Percentiles rank a stretch among this genome's conserved stretches.
Evolutionary conservation across 2,113 vertebrate species (phyloP).

Genomic region (Mastomys natalensis): DNA sequence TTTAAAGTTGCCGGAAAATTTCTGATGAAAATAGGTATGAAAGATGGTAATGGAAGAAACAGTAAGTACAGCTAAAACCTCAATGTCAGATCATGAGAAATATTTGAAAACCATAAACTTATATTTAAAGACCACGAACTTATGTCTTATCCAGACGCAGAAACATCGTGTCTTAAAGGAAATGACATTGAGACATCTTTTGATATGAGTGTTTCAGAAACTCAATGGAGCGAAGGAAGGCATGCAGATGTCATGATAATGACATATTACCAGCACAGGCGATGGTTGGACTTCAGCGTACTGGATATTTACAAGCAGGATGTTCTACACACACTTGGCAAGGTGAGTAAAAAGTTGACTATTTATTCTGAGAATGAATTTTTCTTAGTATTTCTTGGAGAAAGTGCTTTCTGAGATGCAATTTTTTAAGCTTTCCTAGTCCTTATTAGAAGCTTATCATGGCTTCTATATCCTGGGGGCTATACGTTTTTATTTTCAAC

Average conservation of each 20-base stretch:
- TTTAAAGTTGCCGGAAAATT: slow-evolving; percentile 15
- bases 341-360: not conserved
- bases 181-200: not conserved
- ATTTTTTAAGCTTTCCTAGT: not conserved
- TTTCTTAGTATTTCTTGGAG: not conserved
- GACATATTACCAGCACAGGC: fast-evolving
- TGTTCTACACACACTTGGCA: not conserved
- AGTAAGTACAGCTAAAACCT: not conserved
- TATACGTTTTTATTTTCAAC: slow-evolving; percentile 12
- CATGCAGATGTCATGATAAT: fast-evolving
- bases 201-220: not conserved
- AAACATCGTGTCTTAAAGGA: not conserved
- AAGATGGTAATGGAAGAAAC: not conserved
- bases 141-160: not conserved
- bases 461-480: not conserved
- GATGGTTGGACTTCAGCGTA: not conserved
- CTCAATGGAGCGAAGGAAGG: not conserved
- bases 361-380: not conserved
- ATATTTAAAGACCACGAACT: too few species aligned
- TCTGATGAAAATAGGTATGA: not conserved
- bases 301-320: not conserved
- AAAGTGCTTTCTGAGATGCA: not conserved
- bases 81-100: not conserved
- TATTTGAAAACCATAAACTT: not conserved
- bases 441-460: not conserved